Conservation (phyloP, 2,888 invertebrate species). For the Chloroclystis v-ata region DNA sequence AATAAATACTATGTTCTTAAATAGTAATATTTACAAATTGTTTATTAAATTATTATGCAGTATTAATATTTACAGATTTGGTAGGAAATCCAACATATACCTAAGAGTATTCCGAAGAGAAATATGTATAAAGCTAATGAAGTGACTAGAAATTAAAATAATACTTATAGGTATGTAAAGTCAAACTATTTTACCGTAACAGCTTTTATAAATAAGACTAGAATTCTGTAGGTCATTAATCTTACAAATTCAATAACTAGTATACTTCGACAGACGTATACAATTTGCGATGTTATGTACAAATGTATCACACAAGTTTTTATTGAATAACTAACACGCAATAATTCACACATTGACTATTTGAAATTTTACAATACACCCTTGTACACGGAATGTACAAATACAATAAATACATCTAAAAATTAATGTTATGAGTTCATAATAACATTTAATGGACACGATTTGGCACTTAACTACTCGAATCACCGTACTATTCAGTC, state of each 20-base stretch:
- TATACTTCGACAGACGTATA: conserved; percentile 64
- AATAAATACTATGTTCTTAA: conserved; percentile 45
- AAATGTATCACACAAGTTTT: conserved; percentile 56
- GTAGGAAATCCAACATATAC: conserved; percentile 31
- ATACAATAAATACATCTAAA: conserved; percentile 50
- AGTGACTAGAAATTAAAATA: conserved; percentile 6
- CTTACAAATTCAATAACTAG: conserved; percentile 30
- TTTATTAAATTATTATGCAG: conserved; percentile 36
- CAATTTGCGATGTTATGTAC: conserved; percentile 60
- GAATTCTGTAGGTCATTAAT: conserved; percentile 15
- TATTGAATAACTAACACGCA: conserved; percentile 22
- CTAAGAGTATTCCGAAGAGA: neutral
- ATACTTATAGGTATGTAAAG: conserved; percentile 1
- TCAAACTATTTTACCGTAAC: conserved; percentile 4
- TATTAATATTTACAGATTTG: conserved; percentile 46
- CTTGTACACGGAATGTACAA: conserved; percentile 31
- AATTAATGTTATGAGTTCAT: conserved; percentile 40
- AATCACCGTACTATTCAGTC: conserved; percentile 32
- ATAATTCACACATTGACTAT: conserved; percentile 31
- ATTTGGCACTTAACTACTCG: conserved; percentile 59
- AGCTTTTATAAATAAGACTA: conserved; percentile 3
- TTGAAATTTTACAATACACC: conserved; percentile 39
- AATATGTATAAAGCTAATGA: neutral
- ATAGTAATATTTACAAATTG: conserved; percentile 52
- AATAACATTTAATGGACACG: conserved; percentile 64